phyloP scores from a whole-genome alignment of 2,888 invertebrate genomes.

The Branchipolynoe longqiensis region DNA sequence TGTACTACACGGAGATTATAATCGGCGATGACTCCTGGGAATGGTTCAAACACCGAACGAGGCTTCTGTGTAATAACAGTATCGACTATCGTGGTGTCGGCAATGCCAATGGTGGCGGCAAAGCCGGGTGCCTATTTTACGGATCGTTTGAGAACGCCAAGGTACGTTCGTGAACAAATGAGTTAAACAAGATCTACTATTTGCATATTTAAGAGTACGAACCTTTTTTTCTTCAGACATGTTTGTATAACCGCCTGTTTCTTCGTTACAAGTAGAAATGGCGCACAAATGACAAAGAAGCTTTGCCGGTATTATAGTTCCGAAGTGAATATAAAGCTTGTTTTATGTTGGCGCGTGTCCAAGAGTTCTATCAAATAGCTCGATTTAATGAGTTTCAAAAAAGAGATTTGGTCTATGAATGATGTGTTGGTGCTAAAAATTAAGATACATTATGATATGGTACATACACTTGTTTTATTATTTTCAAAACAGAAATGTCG shows the following conservation, averaged over 20 bases:
- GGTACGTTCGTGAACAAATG: not conserved
- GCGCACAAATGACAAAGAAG: conserved; percentile 58
- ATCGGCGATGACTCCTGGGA: too few relatives aligned
- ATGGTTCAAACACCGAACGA: too few relatives aligned
- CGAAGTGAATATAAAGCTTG: conserved; percentile 11
- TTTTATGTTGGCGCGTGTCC: too few relatives aligned
- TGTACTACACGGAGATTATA: too few relatives aligned
- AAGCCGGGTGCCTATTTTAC: not conserved
- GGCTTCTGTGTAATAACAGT: too few relatives aligned
- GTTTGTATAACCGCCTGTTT: not conserved
- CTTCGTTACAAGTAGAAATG: conserved; percentile 6
- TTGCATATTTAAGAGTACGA: not conserved
- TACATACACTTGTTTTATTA: not conserved
- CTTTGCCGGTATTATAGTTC: not conserved
- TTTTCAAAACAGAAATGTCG: not conserved
- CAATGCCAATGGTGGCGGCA: conserved; percentile 32
- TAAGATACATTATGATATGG: not conserved
- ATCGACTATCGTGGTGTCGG: too few relatives aligned
- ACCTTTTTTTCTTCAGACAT: conserved; percentile 53
- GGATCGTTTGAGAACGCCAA: not conserved
- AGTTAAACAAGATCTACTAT: not conserved
- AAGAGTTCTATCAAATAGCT: too few relatives aligned
- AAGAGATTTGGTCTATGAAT: too few relatives aligned
- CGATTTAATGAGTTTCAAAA: too few relatives aligned
- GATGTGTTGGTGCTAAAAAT: too few relatives aligned